These are phyloP conservation scores for Oryctes rhinoceros DNA, from an alignment of 1,140 invertebrate genomes.

Conservation along the genomic window DNA sequence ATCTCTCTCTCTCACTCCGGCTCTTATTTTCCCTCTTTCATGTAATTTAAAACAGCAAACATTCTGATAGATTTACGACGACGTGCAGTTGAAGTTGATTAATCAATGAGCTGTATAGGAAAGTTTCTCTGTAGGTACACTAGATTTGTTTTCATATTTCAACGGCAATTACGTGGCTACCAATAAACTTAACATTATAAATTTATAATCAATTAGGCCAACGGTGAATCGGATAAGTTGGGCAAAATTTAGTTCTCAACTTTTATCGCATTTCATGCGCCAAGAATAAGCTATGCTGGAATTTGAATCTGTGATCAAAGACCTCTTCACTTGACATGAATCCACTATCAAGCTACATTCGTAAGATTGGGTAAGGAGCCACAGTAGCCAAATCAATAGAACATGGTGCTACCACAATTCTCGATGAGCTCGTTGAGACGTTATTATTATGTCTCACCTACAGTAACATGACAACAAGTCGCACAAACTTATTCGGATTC, in stretches of 20 bases:
- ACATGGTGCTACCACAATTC: too few species aligned
- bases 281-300: too few species aligned
- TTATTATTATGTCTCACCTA: too few species aligned
- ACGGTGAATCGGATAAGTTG: not conserved
- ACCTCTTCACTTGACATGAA: too few species aligned
- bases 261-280: not conserved
- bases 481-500: too few species aligned
- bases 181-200: not conserved
- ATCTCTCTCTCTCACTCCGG: not conserved
- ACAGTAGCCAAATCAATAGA: too few species aligned
- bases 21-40: not conserved
- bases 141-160: slow-evolving; percentile 32
- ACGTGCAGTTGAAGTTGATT: slow-evolving; percentile 29
- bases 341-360: too few species aligned
- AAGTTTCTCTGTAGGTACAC: not conserved
- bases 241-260: not conserved
- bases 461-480: too few species aligned
- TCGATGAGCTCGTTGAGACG: too few species aligned
- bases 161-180: slow-evolving; percentile 27
- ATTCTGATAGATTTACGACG: slow-evolving; percentile 29
- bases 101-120: slow-evolving; percentile 17
- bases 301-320: too few species aligned
- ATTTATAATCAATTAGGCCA: not conserved
- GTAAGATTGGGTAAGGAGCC: too few species aligned
- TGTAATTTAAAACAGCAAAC: slow-evolving; percentile 39